These are phyloP conservation scores for Euspilapteryx auroguttella DNA, from an alignment of 2,888 invertebrate genomes.

Conservation along the genomic window DNA sequence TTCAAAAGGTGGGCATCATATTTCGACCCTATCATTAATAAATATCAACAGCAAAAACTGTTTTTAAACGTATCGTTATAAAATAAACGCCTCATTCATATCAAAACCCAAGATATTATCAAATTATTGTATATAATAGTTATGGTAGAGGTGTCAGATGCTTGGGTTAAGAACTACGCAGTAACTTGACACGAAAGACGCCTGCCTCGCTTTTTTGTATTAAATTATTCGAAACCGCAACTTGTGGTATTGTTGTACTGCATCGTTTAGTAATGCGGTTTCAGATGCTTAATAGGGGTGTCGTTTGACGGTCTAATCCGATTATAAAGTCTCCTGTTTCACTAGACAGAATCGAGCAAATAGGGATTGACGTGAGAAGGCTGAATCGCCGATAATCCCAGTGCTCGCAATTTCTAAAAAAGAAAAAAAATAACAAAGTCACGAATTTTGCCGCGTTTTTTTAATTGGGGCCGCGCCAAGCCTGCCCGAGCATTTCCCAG, in stretches of 20 bases:
- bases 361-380: too few relatives aligned
- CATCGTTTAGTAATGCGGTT: conserved; percentile 5
- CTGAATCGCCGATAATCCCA: too few relatives aligned
- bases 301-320: conserved; percentile 18
- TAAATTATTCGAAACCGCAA: neutral
- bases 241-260: too few relatives aligned
- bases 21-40: conserved; percentile 1
- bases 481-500: neutral
- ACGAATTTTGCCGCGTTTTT: too few relatives aligned
- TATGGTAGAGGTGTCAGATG: too few relatives aligned
- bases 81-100: conserved; percentile 16
- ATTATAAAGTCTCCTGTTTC: conserved; percentile 17
- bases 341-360: conserved; percentile 4
- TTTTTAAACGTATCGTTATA: conserved; percentile 1
- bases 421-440: too few relatives aligned
- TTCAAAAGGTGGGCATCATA: neutral
- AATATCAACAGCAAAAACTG: neutral
- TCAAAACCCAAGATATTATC: conserved; percentile 16
- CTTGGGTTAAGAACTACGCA: too few relatives aligned
- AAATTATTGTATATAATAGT: conserved; percentile 16
- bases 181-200: too few relatives aligned
- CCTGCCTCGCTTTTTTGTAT: too few relatives aligned
- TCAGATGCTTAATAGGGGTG: conserved; percentile 17
- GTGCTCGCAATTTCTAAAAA: conserved; percentile 1
- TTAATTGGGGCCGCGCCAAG: conserved; percentile 2